These are phyloP conservation scores for Bombyx mori DNA, from an alignment of 1,140 invertebrate genomes.

Conservation along the genomic window DNA sequence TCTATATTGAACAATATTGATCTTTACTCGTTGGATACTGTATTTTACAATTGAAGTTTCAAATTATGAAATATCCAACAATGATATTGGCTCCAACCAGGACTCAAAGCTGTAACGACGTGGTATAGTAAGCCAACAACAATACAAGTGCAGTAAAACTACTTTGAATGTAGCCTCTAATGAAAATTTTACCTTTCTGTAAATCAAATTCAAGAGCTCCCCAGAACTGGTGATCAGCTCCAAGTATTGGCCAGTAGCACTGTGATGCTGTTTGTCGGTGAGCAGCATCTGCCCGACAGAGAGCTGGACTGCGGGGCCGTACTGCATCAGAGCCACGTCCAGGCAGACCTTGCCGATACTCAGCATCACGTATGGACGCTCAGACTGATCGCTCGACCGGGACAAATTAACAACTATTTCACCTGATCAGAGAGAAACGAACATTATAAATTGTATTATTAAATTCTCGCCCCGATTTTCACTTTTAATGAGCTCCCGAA, in stretches of 20 bases:
- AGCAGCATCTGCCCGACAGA: constrained; percentile 80
- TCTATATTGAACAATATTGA: too few species aligned
- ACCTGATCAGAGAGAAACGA: constrained; percentile 26
- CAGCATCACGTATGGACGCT: constrained; percentile 84
- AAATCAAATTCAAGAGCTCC: constrained; percentile 80
- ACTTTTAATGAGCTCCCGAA: too few species aligned
- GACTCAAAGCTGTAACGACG: too few species aligned
- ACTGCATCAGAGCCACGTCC: constrained; percentile 84
- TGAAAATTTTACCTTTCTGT: constrained; percentile 76
- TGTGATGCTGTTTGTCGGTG: constrained; percentile 86
- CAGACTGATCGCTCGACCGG: constrained; percentile 75
- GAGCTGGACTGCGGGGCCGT: constrained; percentile 83
- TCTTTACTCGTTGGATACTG: too few species aligned
- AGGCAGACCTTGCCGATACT: constrained; percentile 79
- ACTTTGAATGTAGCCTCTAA: neutral
- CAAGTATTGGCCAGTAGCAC: constrained; percentile 81
- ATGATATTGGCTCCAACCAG: too few species aligned
- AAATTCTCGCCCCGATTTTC: too few species aligned
- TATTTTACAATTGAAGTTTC: too few species aligned
- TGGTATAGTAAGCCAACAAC: neutral
- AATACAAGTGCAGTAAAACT: neutral
- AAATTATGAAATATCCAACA: too few species aligned
- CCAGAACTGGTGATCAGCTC: constrained; percentile 81
- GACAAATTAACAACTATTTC: constrained; percentile 70
- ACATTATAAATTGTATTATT: too few species aligned